Base-by-base conservation (phyloP, 2,888 invertebrate species). In the Onthophagus sagittarius region DNA sequence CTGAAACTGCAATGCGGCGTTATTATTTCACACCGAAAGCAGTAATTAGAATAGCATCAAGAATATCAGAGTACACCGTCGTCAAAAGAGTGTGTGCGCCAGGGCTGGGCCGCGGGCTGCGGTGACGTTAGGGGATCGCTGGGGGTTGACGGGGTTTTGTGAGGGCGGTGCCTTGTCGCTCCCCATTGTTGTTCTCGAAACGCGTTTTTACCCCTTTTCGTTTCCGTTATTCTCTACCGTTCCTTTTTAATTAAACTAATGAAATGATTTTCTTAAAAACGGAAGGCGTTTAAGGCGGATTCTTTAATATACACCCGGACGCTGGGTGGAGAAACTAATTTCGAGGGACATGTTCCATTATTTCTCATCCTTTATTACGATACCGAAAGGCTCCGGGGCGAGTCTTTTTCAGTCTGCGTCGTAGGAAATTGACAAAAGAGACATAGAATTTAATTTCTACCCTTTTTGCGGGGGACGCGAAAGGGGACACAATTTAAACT, bases 11-110 rank as follows among this genome's bases (percentile, higher is more conserved):
- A 76, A 72, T 76, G 76, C 76, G 72, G 74, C 73, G 74, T 74
- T 76, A 76, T 76, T 76, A 76, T 76, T 75, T 76, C 74, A 74
- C 71, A 74, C 69, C 74, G 74, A 70, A 73, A 70, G 73, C 72
- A 71, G 76, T 76, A 76, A 76, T 76, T 76, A 76, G 72, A 72
- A 72, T 72, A 72, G 64, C 72, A 65, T 72, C 73, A 76, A 76
- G 74, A 74, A 76, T 76, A 76, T 76, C 76, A 76, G 74, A 74
- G 74, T 76, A 76, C 76, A 76, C 65, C 32, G 72, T 72, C 73
- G 76, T 76, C 76, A 76, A 74, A 74, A 72, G 73, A 76, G 73
- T 74, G 74, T 71, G 73, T 74, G 76, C 76, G 69, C 69, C 73
- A 62, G 63, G 69, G 71, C 70, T 15, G 15, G 39, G 39, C 39